Conservation (phyloP, 2,113 vertebrate genomes). For the Nibea albiflora region DNA sequence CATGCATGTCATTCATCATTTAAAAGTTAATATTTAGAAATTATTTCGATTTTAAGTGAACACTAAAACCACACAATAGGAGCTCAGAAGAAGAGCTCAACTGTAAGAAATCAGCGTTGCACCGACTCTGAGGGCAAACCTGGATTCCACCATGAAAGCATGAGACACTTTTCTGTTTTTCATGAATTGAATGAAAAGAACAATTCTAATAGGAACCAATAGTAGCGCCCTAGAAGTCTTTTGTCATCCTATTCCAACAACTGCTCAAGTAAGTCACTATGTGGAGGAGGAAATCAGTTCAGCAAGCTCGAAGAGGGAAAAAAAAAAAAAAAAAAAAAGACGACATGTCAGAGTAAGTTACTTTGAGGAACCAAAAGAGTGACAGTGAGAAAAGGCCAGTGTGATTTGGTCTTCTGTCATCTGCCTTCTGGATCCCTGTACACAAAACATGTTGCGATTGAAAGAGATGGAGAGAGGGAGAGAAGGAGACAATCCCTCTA, state of each 20-base stretch:
- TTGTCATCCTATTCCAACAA: slow-evolving; percentile 39
- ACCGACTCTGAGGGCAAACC: not conserved
- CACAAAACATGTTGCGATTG: slow-evolving; percentile 74
- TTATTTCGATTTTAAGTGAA: slow-evolving; percentile 21
- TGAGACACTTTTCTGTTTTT: slow-evolving; percentile 22
- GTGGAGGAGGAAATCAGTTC: slow-evolving; percentile 63
- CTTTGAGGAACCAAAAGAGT: slow-evolving; percentile 60
- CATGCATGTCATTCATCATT: slow-evolving; percentile 27
- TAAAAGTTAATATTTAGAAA: slow-evolving; percentile 26
- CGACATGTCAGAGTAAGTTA: slow-evolving; percentile 66
- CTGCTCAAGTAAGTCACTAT: slow-evolving; percentile 34
- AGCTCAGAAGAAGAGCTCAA: not conserved
- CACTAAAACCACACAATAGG: slow-evolving; percentile 13
- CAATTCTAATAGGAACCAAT: slow-evolving; percentile 12
- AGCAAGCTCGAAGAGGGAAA: slow-evolving; percentile 36
- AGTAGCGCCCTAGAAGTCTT: not conserved
- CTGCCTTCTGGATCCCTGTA: slow-evolving; percentile 73
- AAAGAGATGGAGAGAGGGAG: slow-evolving; percentile 55
- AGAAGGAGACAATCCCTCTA: slow-evolving; percentile 70
- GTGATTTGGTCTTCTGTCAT: slow-evolving; percentile 76
- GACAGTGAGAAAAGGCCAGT: slow-evolving; percentile 71
- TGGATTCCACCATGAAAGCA: slow-evolving; percentile 14
- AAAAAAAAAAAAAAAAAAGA: slow-evolving; percentile 1
- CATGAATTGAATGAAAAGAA: slow-evolving; percentile 10
- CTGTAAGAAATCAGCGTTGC: not conserved